phyloP scores from a whole-genome alignment of 2,113 vertebrate genomes.

The Tylochromis polylepis region DNA sequence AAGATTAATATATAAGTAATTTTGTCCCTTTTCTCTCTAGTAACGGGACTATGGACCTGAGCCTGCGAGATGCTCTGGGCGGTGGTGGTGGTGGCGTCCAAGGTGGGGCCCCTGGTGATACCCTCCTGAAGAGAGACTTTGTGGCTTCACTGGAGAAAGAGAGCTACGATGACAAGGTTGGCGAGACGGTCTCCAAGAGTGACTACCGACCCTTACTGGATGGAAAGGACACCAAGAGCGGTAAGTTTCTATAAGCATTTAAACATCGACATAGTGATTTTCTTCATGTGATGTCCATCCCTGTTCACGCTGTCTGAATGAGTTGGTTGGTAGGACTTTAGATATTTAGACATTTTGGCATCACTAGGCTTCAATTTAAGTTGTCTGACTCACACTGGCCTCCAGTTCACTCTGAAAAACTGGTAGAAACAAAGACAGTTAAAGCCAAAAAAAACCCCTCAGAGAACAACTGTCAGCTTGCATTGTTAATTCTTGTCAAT shows the following conservation, averaged over 20 bases:
- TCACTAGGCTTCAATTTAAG: background rate
- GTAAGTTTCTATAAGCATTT: slow-evolving; percentile 33
- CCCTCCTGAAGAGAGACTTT: slow-evolving; percentile 85
- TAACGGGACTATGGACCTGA: slow-evolving; percentile 80
- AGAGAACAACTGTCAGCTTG: too few relatives aligned
- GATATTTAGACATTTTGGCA: background rate
- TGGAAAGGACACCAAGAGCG: slow-evolving; percentile 72
- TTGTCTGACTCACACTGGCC: background rate
- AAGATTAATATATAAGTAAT: background rate
- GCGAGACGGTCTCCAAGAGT: slow-evolving; percentile 85
- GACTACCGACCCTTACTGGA: slow-evolving; percentile 91
- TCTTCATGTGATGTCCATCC: background rate
- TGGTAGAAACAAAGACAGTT: background rate
- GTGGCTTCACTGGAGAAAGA: slow-evolving; percentile 85
- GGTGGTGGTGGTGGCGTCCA: slow-evolving; percentile 67
- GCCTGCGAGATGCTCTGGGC: slow-evolving; percentile 86
- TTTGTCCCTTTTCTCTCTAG: background rate
- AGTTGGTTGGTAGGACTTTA: background rate
- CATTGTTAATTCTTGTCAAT: background rate
- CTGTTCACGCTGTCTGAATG: background rate
- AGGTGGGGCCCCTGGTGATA: slow-evolving; percentile 72
- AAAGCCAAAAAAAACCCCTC: too few relatives aligned
- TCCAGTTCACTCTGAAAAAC: background rate
- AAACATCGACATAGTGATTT: background rate
- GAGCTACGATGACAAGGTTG: slow-evolving; percentile 86